These are phyloP conservation scores for Trinectes maculatus DNA, from an alignment of 2,113 vertebrate genomes.

Conservation along the genomic window DNA sequence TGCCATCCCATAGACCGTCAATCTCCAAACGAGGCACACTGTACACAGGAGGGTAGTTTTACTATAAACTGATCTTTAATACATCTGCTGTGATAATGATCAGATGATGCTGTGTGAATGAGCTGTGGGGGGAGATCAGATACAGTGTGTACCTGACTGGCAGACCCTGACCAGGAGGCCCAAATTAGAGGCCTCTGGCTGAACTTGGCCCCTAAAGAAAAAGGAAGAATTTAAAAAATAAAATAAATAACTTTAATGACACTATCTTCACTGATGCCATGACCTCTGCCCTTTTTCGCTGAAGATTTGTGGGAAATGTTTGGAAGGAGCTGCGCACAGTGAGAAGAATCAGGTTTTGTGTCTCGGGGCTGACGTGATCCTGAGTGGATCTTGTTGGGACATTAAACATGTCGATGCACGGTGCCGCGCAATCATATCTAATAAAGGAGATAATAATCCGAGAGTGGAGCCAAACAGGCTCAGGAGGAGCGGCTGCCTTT, in stretches of 20 bases:
- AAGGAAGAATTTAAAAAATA: conserved; percentile 35
- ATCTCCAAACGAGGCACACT: too few species aligned
- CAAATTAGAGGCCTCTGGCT: conserved; percentile 72
- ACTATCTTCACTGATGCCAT: conserved; percentile 47
- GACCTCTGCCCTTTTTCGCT: conserved; percentile 54
- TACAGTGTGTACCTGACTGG: too few species aligned
- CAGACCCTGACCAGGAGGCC: conserved; percentile 9
- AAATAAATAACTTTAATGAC: conserved; percentile 61
- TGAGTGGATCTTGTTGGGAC: conserved; percentile 29
- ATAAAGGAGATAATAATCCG: conserved; percentile 65
- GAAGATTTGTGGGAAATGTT: conserved; percentile 44
- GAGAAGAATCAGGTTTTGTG: conserved; percentile 6
- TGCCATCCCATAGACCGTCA: too few species aligned
- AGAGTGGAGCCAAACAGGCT: conserved; percentile 52
- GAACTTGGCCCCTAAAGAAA: conserved; percentile 66
- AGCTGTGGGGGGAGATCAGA: too few species aligned
- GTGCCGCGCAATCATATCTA: conserved; percentile 41
- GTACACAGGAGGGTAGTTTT: too few species aligned
- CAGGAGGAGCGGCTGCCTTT: conserved; percentile 45
- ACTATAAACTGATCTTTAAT: too few species aligned
- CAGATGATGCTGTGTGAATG: too few species aligned
- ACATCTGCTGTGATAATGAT: too few species aligned
- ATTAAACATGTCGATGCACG: conserved; percentile 53
- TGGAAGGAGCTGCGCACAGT: conserved; percentile 11
- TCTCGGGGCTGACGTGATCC: conserved; percentile 4